Evolutionary conservation across 2,888 invertebrate species (phyloP).

Genomic region (Zootermopsis nevadensis): DNA sequence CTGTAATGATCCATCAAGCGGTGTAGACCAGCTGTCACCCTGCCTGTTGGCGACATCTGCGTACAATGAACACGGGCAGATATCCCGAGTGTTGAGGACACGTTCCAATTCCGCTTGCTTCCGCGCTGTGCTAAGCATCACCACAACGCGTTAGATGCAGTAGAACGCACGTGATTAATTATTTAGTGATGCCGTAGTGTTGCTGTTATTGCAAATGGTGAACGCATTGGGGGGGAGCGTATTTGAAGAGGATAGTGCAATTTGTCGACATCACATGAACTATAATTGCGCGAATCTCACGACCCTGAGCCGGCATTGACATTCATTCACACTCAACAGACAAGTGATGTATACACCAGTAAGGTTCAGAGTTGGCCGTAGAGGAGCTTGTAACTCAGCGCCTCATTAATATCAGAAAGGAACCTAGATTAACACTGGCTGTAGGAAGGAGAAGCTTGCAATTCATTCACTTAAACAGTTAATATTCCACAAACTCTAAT

Average conservation of each 20-base stretch:
- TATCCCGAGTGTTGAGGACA: background rate
- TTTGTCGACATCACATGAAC: background rate
- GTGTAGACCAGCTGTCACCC: conserved; percentile 8
- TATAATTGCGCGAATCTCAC: conserved; percentile 12
- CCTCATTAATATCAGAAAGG: background rate
- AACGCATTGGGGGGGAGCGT: background rate
- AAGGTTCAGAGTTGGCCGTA: background rate
- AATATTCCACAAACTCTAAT: no score
- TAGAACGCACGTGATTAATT: background rate
- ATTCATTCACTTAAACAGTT: background rate
- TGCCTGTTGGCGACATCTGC: conserved; percentile 13
- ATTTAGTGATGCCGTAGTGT: no score
- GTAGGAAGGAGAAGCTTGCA: background rate
- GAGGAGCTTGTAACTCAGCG: background rate
- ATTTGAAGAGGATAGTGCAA: conserved; percentile 4
- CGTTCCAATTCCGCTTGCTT: background rate
- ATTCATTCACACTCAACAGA: conserved; percentile 16
- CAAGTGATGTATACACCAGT: background rate
- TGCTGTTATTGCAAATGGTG: no score
- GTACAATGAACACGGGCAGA: background rate
- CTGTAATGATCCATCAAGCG: background rate
- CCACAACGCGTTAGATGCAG: background rate
- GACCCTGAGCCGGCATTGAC: conserved; percentile 38
- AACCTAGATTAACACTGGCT: background rate
- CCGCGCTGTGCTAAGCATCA: background rate